Percentiles rank a stretch among this genome's conserved stretches.
These are phyloP conservation scores for Bungarus multicinctus DNA, from an alignment of 2,113 vertebrate species.

Conservation along the genomic window DNA sequence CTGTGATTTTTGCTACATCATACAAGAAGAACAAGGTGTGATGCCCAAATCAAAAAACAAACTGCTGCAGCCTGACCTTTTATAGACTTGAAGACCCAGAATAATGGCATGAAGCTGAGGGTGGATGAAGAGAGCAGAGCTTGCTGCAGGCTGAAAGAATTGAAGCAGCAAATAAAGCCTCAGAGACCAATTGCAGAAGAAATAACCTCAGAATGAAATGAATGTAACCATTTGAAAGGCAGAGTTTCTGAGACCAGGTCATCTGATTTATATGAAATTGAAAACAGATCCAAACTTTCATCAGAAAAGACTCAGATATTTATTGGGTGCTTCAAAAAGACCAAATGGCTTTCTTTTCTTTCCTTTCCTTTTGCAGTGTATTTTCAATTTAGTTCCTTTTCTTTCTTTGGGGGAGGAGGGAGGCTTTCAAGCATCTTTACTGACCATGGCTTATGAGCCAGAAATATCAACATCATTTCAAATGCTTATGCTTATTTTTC, in stretches of 20 bases:
- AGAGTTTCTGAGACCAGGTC: slow-evolving; percentile 14
- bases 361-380: not conserved
- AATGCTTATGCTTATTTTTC: not conserved
- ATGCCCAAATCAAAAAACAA: slow-evolving; percentile 13
- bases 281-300: slow-evolving; percentile 24
- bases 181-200: slow-evolving; percentile 20
- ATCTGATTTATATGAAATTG: slow-evolving; percentile 20
- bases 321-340: not conserved
- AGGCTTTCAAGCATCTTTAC: not conserved
- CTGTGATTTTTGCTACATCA: not conserved
- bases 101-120: slow-evolving; percentile 14
- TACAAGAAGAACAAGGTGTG: not conserved
- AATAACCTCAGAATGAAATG: slow-evolving; percentile 22
- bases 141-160: slow-evolving; percentile 24
- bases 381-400: slow-evolving; percentile 3
- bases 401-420: not conserved
- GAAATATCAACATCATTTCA: not conserved
- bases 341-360: not conserved
- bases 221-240: slow-evolving; percentile 30
- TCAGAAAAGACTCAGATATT: not conserved
- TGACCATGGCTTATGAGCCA: not conserved
- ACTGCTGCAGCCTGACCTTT: slow-evolving; percentile 14
- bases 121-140: slow-evolving; percentile 24
- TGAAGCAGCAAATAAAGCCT: slow-evolving; percentile 27
- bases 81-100: slow-evolving; percentile 22